Base-by-base conservation (phyloP, 2,888 invertebrate genomes). In the Seira musarum region DNA sequence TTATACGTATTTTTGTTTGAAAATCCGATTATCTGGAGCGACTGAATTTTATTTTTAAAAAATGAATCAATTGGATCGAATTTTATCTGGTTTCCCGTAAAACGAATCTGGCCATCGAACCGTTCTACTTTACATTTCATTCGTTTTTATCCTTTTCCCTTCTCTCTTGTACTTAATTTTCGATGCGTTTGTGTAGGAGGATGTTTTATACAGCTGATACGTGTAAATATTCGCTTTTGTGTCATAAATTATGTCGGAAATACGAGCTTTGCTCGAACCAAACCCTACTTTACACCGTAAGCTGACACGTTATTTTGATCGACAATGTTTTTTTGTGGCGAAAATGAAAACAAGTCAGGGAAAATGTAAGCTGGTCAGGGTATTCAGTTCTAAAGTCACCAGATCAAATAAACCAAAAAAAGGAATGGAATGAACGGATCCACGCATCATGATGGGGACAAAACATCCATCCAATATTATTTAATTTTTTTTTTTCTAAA, bases 11-110 rank as follows among this genome's bases (percentile, higher is more conserved):
- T 70, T 60, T 70, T 19, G 69, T 77, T 69, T 73, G 65, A 81
- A n/a, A 81, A 81, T 81, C 81, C 71, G 77, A 81, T 81, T 81
- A 81, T 72, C 22, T 77, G 72, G 75, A 80, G 69, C 77, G 73
- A 73, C 68, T 77, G 81, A 73, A 74, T 70, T 81, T 57, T n/a
- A 68, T 71, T 65, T 46, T 53, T 64, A 53, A 15, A 15, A 10
- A 35, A 72, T 63, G 63, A 3, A 46, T 35, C 15, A 15, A 53
- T 19, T 19, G 19, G n/a, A 53, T 15, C 53, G 19, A 15, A 53
- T 53, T 19, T 17, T 30, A 30, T 30, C 8, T 30, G 30, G 30
- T 30, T 30, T 30, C 30, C 30, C 30, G 3, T 30, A 30, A 30
- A 30, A 35, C 69, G 19, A 69, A 69, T 69, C 19, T 69, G 69